Evolutionary conservation across 2,797 vertebrate genomes (phyloP).

Genomic region (Falco berigora): DNA sequence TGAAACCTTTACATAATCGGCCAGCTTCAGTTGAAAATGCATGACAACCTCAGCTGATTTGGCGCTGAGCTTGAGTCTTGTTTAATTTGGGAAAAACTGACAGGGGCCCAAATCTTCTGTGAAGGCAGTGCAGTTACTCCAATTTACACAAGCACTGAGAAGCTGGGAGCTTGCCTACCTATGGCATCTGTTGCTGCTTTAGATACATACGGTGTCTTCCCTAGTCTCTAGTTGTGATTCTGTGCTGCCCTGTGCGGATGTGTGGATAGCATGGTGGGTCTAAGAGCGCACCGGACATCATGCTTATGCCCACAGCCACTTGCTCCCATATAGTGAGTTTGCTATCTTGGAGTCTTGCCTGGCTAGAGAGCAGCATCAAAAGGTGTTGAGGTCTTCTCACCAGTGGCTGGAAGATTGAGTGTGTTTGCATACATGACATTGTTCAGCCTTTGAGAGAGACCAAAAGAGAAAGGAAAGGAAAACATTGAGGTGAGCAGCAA

Average conservation of each 20-base stretch:
- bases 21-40: not conserved
- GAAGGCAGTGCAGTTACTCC: not conserved
- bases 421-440: not conserved
- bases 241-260: not conserved
- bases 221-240: not conserved
- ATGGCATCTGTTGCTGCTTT: not conserved
- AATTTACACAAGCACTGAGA: not conserved
- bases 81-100: not conserved
- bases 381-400: not conserved
- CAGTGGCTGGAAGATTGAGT: not conserved
- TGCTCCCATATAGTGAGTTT: not conserved
- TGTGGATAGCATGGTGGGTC: not conserved
- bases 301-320: not conserved
- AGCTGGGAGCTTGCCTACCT: not conserved
- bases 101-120: not conserved
- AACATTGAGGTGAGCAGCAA: not conserved
- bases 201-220: not conserved
- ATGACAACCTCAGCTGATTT: not conserved
- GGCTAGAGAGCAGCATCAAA: not conserved
- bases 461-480: not conserved
- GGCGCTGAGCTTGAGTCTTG: not conserved
- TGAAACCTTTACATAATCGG: not conserved
- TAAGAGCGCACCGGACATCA: not conserved
- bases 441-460: not conserved
- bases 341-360: not conserved